Percentiles rank a stretch among this genome's conserved stretches.
These are phyloP conservation scores for Adelognathus sp. DNA, from an alignment of 2,888 invertebrate genomes.

Conservation along the genomic window DNA sequence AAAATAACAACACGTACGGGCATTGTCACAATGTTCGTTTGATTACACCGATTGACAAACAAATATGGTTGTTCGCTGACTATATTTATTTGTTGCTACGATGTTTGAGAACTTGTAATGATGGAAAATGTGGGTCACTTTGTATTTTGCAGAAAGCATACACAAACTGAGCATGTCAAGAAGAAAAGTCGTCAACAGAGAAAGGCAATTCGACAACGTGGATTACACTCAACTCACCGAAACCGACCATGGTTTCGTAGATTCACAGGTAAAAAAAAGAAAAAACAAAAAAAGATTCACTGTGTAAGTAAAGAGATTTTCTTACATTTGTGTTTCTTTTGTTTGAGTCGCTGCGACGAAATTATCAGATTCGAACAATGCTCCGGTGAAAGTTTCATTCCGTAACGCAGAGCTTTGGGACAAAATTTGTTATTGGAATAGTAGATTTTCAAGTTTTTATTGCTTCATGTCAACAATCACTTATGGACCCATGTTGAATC, in stretches of 20 bases:
- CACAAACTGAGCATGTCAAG: conserved; percentile 84
- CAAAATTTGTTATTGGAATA: too few relatives aligned
- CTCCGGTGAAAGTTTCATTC: too few relatives aligned
- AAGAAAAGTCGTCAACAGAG: conserved; percentile 82
- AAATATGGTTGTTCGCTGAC: background rate
- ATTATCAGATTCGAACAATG: too few relatives aligned
- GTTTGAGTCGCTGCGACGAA: too few relatives aligned
- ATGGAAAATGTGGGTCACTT: conserved; percentile 1
- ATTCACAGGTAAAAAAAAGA: conserved; percentile 82
- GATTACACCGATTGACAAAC: background rate
- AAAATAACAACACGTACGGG: background rate
- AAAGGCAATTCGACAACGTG: conserved; percentile 83
- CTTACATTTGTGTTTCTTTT: too few relatives aligned
- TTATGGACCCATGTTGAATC: too few relatives aligned
- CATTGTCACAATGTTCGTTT: background rate
- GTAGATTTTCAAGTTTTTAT: too few relatives aligned
- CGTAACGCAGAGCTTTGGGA: too few relatives aligned
- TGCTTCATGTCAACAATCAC: too few relatives aligned
- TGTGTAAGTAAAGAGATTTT: too few relatives aligned
- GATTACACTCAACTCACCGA: conserved; percentile 84
- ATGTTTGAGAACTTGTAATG: background rate
- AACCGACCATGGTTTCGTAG: conserved; percentile 86
- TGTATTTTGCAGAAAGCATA: conserved; percentile 80
- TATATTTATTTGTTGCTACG: background rate
- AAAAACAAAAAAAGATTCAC: too few relatives aligned